Evolutionary conservation across 2,113 vertebrate genomes (phyloP).

Genomic region (Tetrax tetrax): DNA sequence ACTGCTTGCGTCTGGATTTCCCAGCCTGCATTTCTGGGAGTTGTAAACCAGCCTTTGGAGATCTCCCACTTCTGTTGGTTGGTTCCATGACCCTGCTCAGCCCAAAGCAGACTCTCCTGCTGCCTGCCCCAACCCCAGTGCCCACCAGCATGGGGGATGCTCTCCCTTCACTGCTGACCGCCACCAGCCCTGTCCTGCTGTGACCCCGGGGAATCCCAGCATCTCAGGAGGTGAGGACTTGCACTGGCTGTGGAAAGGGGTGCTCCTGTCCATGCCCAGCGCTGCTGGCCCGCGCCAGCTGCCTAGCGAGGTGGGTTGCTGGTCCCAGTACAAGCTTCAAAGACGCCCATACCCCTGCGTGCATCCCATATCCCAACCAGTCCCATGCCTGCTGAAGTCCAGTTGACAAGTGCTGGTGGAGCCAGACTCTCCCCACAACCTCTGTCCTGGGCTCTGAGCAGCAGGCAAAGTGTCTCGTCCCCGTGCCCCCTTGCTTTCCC

Average conservation of each 20-base stretch:
- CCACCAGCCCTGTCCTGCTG: accelerated
- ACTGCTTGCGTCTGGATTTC: neutral
- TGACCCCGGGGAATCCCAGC: neutral
- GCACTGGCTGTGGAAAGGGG: neutral
- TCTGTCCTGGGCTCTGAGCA: neutral
- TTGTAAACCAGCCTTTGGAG: neutral
- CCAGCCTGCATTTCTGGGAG: accelerated
- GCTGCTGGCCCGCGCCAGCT: neutral
- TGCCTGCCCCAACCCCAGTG: neutral
- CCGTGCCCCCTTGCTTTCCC: neutral
- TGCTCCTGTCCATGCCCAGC: neutral
- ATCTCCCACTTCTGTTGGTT: neutral
- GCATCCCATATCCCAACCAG: neutral
- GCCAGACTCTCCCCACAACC: neutral
- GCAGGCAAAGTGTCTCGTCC: neutral
- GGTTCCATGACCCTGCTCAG: neutral
- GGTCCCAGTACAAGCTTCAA: neutral
- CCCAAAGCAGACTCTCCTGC: neutral
- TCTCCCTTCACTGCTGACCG: neutral
- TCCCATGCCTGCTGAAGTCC: neutral
- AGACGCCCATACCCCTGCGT: neutral
- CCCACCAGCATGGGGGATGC: neutral
- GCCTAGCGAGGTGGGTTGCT: neutral
- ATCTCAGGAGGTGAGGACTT: neutral
- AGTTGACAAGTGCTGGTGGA: accelerated